Evolutionary conservation across 2,888 invertebrate genomes (phyloP).

Genomic region (Plutella xylostella): DNA sequence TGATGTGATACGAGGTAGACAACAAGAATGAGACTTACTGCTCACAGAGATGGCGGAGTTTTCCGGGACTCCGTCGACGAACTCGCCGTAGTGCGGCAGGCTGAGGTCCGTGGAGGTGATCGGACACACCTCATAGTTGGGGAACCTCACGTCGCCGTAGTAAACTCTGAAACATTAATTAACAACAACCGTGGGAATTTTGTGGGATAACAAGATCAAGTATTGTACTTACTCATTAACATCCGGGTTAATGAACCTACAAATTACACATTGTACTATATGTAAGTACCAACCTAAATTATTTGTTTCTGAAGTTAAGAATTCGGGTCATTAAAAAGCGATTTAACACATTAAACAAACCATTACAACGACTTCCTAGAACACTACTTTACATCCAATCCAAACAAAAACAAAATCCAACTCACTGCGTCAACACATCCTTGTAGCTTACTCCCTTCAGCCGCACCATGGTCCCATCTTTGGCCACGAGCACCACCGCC

Average conservation of each 20-base stretch:
- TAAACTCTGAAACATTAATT: slow-evolving; percentile 47
- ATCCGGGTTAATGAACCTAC: too few relatives aligned
- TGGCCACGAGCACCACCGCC: slow-evolving; percentile 42
- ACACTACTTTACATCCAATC: too few relatives aligned
- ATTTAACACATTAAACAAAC: too few relatives aligned
- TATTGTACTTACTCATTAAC: too few relatives aligned
- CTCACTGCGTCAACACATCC: slow-evolving; percentile 69
- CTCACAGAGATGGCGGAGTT: slow-evolving; percentile 55
- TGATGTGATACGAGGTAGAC: background rate
- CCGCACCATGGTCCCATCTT: slow-evolving; percentile 69
- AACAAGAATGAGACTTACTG: slow-evolving; percentile 38
- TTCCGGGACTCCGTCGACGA: slow-evolving; percentile 44
- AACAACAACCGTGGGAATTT: too few relatives aligned
- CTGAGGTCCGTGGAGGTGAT: slow-evolving; percentile 59
- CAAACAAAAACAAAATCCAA: too few relatives aligned
- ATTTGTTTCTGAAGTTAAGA: too few relatives aligned
- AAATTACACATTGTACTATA: too few relatives aligned
- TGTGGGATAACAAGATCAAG: too few relatives aligned
- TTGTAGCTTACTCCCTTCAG: slow-evolving; percentile 64
- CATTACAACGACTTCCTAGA: too few relatives aligned
- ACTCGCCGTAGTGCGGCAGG: slow-evolving; percentile 55
- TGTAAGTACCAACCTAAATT: too few relatives aligned
- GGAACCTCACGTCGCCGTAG: slow-evolving; percentile 63
- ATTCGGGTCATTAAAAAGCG: too few relatives aligned
- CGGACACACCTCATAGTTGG: slow-evolving; percentile 39